Percentiles rank a stretch among this genome's conserved stretches.
Evolutionary conservation across 2,888 invertebrate species (phyloP).

Genomic region (Zygogramma bicolorata): DNA sequence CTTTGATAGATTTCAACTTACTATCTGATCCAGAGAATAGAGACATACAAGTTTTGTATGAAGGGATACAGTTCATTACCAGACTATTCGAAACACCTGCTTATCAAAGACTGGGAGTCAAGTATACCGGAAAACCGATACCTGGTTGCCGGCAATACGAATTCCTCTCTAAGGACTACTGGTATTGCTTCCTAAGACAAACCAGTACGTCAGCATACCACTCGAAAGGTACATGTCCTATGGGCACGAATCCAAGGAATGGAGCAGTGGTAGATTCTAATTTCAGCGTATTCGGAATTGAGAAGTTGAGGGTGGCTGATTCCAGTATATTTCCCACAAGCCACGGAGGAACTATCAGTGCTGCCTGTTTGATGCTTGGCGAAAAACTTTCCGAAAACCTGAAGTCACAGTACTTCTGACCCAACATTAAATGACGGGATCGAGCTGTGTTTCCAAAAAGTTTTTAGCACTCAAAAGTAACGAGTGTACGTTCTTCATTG

Average conservation of each 20-base stretch:
- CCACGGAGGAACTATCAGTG: conserved; percentile 75
- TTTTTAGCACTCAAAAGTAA: too few species aligned
- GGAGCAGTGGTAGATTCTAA: conserved; percentile 74
- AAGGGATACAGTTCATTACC: conserved; percentile 65
- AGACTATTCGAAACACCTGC: conserved; percentile 67
- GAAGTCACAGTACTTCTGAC: conserved; percentile 58
- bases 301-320: conserved; percentile 73
- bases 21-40: conserved; percentile 66
- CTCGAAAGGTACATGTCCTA: conserved; percentile 76
- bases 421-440: too few species aligned
- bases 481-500: too few species aligned
- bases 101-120: conserved; percentile 68
- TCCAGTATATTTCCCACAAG: conserved; percentile 75
- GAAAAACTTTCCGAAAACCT: conserved; percentile 78
- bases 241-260: conserved; percentile 73
- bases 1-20: conserved; percentile 77
- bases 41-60: conserved; percentile 69
- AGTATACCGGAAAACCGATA: conserved; percentile 42
- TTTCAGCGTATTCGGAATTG: conserved; percentile 72
- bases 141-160: conserved; percentile 65
- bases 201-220: conserved; percentile 63
- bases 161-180: conserved; percentile 74
- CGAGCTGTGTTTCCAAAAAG: too few species aligned
- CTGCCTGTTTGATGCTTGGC: conserved; percentile 76
- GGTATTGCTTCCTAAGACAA: conserved; percentile 72